phyloP scores from a whole-genome alignment of 2,113 vertebrate species.

The Grammomys dolichurus region DNA sequence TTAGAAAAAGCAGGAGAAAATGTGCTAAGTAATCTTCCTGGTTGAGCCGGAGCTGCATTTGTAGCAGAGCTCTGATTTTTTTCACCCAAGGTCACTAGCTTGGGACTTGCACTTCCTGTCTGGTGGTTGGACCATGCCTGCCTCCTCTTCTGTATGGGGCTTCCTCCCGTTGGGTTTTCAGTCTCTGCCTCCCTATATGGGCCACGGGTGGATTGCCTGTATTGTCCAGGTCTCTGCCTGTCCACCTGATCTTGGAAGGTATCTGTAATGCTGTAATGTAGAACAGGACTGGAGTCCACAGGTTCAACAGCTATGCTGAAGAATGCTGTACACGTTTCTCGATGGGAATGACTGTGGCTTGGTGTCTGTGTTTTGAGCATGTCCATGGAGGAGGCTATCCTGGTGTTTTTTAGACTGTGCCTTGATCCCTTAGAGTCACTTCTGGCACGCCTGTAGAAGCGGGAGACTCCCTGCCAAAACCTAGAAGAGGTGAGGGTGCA shows the following conservation, averaged over 20 bases:
- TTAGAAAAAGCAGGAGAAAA: conserved; percentile 23
- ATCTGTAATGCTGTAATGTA: background rate
- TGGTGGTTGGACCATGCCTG: background rate
- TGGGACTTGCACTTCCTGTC: background rate
- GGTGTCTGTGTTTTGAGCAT: background rate
- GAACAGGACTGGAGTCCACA: background rate
- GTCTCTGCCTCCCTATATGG: background rate
- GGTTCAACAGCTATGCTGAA: background rate
- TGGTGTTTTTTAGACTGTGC: background rate
- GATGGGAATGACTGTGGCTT: background rate
- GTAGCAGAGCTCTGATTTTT: background rate
- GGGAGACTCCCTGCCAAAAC: background rate
- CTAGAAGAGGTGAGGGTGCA: background rate
- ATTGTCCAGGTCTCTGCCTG: background rate
- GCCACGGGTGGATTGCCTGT: background rate
- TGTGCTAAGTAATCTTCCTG: background rate
- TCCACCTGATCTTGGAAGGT: background rate
- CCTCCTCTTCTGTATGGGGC: background rate
- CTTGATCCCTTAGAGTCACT: background rate
- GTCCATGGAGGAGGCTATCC: background rate
- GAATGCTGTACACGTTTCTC: background rate
- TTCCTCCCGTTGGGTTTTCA: background rate
- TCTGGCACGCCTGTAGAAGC: background rate
- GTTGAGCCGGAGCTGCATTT: background rate
- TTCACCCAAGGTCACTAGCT: background rate